These are phyloP conservation scores for Athrips mouffetella DNA, from an alignment of 2,888 invertebrate genomes.

Conservation along the genomic window DNA sequence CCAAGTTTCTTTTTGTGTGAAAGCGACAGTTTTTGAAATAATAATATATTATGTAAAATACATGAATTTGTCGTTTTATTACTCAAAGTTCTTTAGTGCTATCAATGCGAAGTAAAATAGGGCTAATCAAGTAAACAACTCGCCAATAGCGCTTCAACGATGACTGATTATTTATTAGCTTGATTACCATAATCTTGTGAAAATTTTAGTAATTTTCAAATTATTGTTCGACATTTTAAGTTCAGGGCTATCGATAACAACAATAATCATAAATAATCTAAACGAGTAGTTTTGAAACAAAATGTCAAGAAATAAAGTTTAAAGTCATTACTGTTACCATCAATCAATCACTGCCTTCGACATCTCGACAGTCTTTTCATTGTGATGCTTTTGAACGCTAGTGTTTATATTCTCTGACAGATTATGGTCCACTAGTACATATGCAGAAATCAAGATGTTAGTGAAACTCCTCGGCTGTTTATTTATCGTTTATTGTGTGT, in stretches of 20 bases:
- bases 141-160: too few species aligned
- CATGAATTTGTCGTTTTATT: conserved; percentile 48
- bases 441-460: conserved; percentile 42
- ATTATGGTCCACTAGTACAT: too few species aligned
- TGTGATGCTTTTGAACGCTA: too few species aligned
- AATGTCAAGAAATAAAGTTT: conserved; percentile 21
- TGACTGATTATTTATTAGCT: too few species aligned
- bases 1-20: conserved; percentile 67
- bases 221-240: conserved; percentile 24
- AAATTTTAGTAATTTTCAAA: neutral
- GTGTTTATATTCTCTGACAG: too few species aligned
- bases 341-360: neutral
- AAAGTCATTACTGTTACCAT: neutral
- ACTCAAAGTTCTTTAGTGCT: too few species aligned
- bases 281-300: conserved; percentile 15
- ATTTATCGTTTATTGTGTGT: conserved; percentile 34
- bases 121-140: too few species aligned
- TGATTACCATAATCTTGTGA: too few species aligned
- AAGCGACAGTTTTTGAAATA: conserved; percentile 65
- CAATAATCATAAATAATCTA: neutral
- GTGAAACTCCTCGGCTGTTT: conserved; percentile 28
- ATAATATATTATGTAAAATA: conserved; percentile 72
- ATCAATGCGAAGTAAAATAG: too few species aligned
- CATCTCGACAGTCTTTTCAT: neutral
- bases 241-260: conserved; percentile 28